Base-by-base conservation (phyloP, 2,113 vertebrate species). In the Macrotis lagotis region DNA sequence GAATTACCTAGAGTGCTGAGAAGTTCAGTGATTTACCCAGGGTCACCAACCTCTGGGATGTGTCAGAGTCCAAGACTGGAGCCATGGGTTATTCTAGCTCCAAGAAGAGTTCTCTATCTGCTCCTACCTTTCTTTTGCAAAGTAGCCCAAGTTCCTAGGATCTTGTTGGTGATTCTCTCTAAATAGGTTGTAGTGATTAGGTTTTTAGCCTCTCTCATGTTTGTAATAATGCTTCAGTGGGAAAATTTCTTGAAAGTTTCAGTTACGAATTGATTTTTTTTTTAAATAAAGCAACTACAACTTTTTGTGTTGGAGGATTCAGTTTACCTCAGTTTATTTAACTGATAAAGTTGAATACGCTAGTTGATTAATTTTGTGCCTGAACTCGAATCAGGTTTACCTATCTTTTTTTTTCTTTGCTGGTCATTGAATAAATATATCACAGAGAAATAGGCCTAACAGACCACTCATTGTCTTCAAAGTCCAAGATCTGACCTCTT, bases 351-450 rank as follows among this genome's bases (percentile, higher is more conserved):
- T 94, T 91, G 83, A 47, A 47, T 48, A 10, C 90, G 50, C 48
- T 59, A 91, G 48, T 7, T 83, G 28, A 28, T 48, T 96, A 50
- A 53, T n/a, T 96, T 22, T 90, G 47, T 91, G 26, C 49, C 51
- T 28, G 59, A 3, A 91, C 93, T 93, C 53, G 59, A 90, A 44
- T 74, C 48, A 92, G 90, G 89, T 14, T 91, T 24, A 50, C 16
- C 90, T 44, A 31, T 91, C 90, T 94, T 90, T 83, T 94, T 94
- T 91, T 88, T 37, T n/a, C 6, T n/a, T n/a, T 95, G 37, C 90
- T 88, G 22, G 26, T 53, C 37, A 24, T 50, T 92, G 90, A 92
- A 90, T 92, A 92, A 90, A 90, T n/a, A n/a, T n/a, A n/a, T 94
- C 91, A 93, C 25, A 94, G 91, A 92, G 92, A 53, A 47, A n/a